Evolutionary conservation across 2,888 invertebrate genomes (phyloP).

Genomic region (Lasioglossum morio): DNA sequence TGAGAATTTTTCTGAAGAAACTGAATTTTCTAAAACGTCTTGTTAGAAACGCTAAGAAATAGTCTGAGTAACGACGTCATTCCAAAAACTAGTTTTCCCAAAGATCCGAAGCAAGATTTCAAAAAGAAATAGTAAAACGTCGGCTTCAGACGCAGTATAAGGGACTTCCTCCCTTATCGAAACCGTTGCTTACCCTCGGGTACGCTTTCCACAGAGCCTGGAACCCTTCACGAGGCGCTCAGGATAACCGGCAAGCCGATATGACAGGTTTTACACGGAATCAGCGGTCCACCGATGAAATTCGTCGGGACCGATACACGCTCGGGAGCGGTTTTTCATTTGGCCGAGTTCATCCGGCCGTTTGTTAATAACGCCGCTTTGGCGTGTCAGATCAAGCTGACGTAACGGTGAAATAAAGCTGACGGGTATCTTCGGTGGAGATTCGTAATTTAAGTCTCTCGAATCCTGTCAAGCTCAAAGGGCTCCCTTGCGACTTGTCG

Average conservation of each 20-base stretch:
- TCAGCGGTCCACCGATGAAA: constrained; percentile 37
- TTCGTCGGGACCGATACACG: not conserved
- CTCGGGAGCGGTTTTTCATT: constrained; percentile 29
- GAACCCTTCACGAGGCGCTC: not conserved
- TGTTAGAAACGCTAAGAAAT: not conserved
- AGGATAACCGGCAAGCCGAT: constrained; percentile 38
- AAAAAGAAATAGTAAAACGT: constrained; percentile 4
- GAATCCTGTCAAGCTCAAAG: constrained; percentile 25
- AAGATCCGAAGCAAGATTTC: not conserved
- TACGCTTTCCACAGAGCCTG: constrained; percentile 9
- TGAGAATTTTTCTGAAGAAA: not conserved
- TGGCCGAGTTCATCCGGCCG: constrained; percentile 33
- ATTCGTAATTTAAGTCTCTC: constrained; percentile 32
- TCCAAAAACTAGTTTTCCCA: not conserved
- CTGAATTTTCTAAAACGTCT: not conserved
- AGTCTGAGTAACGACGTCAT: not conserved
- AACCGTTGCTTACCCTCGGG: not conserved
- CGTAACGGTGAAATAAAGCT: constrained; percentile 18
- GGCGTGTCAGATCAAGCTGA: constrained; percentile 1
- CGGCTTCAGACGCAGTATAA: not conserved
- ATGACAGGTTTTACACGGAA: constrained; percentile 42
- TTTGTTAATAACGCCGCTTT: constrained; percentile 37
- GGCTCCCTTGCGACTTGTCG: not conserved
- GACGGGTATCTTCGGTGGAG: constrained; percentile 19
- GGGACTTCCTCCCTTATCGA: not conserved